Percentiles rank a stretch among this genome's conserved stretches.
phyloP scores from a whole-genome alignment of 2,797 vertebrate genomes.

The Gymnodraco acuticeps region DNA sequence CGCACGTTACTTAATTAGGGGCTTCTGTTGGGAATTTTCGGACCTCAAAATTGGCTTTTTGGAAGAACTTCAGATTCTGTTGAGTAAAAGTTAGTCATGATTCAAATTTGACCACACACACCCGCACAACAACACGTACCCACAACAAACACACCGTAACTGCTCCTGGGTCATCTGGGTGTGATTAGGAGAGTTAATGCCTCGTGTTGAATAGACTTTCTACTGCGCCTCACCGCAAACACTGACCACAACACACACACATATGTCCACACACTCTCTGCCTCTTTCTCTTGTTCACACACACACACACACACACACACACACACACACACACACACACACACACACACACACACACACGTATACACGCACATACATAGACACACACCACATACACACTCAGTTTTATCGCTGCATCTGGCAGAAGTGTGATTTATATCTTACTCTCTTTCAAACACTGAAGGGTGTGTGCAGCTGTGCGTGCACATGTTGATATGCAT shows the following conservation, averaged over 20 bases:
- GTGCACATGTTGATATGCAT: conserved; percentile 16
- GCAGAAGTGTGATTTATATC: conserved; percentile 75
- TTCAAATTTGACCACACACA: conserved; percentile 25
- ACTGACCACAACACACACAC: conserved; percentile 68
- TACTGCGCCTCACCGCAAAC: conserved; percentile 70
- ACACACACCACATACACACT: conserved; percentile 12
- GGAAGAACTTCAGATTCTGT: conserved; percentile 63
- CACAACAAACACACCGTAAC: conserved; percentile 22
- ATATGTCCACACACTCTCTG: conserved; percentile 12
- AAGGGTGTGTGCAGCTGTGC: conserved; percentile 69
- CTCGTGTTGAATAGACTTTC: conserved; percentile 79
- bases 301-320: conserved; percentile 7
- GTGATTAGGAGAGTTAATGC: conserved; percentile 79
- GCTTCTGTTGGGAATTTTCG: conserved; percentile 71
- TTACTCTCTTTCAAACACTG: conserved; percentile 63
- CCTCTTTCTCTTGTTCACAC: not conserved
- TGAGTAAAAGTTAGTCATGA: conserved; percentile 69
- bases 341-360: conserved; percentile 31
- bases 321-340: conserved; percentile 40
- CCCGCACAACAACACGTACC: conserved; percentile 15
- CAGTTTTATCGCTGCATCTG: conserved; percentile 70
- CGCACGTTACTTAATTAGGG: conserved; percentile 47
- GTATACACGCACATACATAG: conserved; percentile 24
- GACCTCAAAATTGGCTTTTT: conserved; percentile 65
- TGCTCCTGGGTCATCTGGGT: conserved; percentile 77